Base-by-base conservation (phyloP, 2,888 invertebrate species). In the Sussaba pulchella region DNA sequence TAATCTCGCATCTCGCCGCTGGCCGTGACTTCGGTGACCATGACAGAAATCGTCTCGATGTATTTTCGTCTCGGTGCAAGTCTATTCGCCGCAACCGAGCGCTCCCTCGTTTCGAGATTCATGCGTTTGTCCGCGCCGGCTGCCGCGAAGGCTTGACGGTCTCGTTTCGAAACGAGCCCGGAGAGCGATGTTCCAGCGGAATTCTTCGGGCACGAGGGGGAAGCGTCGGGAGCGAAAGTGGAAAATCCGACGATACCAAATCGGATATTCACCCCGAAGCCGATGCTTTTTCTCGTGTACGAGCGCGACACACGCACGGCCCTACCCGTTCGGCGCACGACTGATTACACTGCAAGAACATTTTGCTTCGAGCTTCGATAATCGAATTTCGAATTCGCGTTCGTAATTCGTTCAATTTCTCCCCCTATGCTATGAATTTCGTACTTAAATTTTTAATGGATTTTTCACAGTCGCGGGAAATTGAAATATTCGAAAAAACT, bases 21-120 rank as follows among this genome's bases (percentile, higher is more conserved):
- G 81, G 81, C 81, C 81, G 77, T 81, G 81, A 81, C 77, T 81
- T 14, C 54, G 73, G 81, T 81, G 81, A 81, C 81, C 81, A 78
- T 81, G 81, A 81, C 81, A 81, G 81, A 77, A 77, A 70, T 70
- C 73, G 66, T 77, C 73, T 43, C 73, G 73, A 69, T 77, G 81
- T 81, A 81, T 81, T 81, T 81, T 78, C 67, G 81, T 81, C 81
- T 43, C 70, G 21, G 12, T 57, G 67, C 67, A 77, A 31, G 73
- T 70, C 69, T 81, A 69, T 74, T 59, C 36, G 73, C 6, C 6
- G 31, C 31, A 31, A 31, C 31, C 4, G 6, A 6, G 31, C 31
- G 31, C 31, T 31, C 31, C 6, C 77, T 41, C 61, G 61, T 26
- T 73, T 69, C 67, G 67, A 47, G 76, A 64, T 69, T 81, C 77